A percentile compares a stretch with the other conserved stretches of the same genome.
Evolutionary conservation across 1,140 invertebrate genomes (phyloP).

Genomic region (Pomacea maculata): DNA sequence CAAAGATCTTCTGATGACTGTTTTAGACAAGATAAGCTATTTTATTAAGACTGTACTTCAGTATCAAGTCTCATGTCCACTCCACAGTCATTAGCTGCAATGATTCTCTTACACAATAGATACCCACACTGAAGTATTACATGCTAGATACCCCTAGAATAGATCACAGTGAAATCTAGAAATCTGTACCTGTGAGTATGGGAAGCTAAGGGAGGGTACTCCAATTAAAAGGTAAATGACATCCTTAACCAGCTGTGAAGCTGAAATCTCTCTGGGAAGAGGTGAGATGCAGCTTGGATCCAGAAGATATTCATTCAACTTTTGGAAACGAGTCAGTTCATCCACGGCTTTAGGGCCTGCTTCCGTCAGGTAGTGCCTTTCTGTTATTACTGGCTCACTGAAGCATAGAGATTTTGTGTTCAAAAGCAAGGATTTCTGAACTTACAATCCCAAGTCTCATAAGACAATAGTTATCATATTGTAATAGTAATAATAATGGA

Average conservation of each 20-base stretch:
- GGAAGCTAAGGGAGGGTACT: slow-evolving; percentile 45
- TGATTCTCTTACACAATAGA: no score
- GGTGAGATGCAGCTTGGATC: neutral
- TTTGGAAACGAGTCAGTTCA: slow-evolving; percentile 32
- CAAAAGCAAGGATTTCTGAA: neutral
- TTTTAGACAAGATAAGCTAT: no score
- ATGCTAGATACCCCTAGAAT: no score
- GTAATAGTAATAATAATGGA: neutral
- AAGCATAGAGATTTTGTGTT: slow-evolving; percentile 2
- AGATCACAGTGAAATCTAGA: no score
- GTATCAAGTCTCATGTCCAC: no score
- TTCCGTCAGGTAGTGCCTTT: slow-evolving; percentile 54
- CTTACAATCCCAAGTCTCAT: neutral
- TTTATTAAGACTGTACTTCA: no score
- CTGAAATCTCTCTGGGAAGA: slow-evolving; percentile 13
- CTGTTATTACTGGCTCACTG: slow-evolving; percentile 30
- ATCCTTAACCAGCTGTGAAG: slow-evolving; percentile 41
- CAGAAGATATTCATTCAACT: slow-evolving; percentile 9
- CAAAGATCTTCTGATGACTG: no score
- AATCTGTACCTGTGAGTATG: slow-evolving; percentile 23
- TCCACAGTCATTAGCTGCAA: no score
- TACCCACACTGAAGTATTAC: no score
- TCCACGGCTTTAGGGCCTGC: slow-evolving; percentile 48
- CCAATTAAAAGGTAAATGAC: slow-evolving; percentile 48
- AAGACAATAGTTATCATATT: no score